Conservation (phyloP, 1,140 invertebrate species). For the Batillaria attramentaria region DNA sequence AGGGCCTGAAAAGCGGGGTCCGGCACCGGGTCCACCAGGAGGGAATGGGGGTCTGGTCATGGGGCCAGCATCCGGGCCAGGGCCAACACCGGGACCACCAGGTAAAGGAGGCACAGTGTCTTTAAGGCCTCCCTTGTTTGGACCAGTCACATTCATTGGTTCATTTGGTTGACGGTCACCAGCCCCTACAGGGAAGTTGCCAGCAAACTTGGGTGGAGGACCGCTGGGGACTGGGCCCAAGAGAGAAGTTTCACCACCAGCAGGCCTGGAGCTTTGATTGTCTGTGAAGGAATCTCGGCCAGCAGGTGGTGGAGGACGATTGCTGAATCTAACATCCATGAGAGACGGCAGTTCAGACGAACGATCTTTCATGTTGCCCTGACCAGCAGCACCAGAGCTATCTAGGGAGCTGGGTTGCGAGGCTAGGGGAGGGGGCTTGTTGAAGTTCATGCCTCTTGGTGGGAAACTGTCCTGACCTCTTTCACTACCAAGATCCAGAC, state of each 20-base stretch:
- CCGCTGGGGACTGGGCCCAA: constrained; percentile 11
- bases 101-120: not conserved
- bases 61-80: too few species aligned
- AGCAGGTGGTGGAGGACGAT: constrained; percentile 13
- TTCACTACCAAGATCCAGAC: not conserved
- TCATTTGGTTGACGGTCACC: too few species aligned
- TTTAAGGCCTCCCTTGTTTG: too few species aligned
- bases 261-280: not conserved
- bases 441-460: constrained; percentile 7
- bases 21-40: not conserved
- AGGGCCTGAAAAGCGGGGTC: constrained; percentile 5
- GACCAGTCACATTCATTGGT: too few species aligned
- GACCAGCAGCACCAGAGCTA: not conserved
- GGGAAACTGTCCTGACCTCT: not conserved
- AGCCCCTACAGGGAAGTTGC: not conserved
- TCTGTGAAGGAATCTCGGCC: not conserved
- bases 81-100: not conserved
- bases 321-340: constrained; percentile 14
- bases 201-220: constrained; percentile 14
- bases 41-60: constrained; percentile 19
- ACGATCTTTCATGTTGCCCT: constrained; percentile 1
- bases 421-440: not conserved
- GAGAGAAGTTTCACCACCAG: constrained; percentile 2
- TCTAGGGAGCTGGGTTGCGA: not conserved
- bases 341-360: constrained; percentile 21